These are phyloP conservation scores for Amyelois transitella DNA, from an alignment of 1,140 invertebrate genomes.

Conservation along the genomic window DNA sequence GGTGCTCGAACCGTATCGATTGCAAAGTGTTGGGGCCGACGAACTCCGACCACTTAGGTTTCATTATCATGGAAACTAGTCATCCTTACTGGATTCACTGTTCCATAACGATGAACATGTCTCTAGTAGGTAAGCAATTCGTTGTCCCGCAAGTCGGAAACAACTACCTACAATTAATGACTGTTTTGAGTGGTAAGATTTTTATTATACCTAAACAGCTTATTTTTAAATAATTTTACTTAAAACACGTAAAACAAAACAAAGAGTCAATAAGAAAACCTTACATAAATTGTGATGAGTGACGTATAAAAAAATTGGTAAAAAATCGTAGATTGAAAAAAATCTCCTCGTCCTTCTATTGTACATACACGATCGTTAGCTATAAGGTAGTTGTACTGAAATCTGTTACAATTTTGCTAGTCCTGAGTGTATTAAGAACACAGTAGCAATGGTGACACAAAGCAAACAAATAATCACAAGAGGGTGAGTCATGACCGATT, in stretches of 20 bases:
- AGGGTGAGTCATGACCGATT: neutral
- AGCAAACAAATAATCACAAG: neutral
- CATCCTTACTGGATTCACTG: neutral
- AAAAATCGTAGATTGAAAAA: too few relatives aligned
- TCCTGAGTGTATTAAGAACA: neutral
- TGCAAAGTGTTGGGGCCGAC: constrained; percentile 38
- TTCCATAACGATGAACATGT: neutral
- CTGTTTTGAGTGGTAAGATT: neutral
- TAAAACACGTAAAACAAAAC: too few relatives aligned
- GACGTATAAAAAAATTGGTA: too few relatives aligned
- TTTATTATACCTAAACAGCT: too few relatives aligned
- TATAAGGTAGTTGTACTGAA: too few relatives aligned
- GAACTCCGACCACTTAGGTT: constrained; percentile 18
- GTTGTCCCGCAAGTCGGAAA: too few relatives aligned
- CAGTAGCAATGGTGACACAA: neutral
- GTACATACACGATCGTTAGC: too few relatives aligned
- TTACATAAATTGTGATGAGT: too few relatives aligned
- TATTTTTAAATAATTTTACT: too few relatives aligned
- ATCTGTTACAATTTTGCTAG: too few relatives aligned
- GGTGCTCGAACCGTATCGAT: constrained; percentile 32
- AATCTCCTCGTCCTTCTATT: too few relatives aligned
- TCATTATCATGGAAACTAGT: neutral
- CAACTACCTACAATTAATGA: neutral
- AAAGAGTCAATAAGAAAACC: too few relatives aligned
- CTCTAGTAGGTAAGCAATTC: neutral